Conservation (phyloP, 2,113 vertebrate species). For the Scophthalmus maximus region DNA sequence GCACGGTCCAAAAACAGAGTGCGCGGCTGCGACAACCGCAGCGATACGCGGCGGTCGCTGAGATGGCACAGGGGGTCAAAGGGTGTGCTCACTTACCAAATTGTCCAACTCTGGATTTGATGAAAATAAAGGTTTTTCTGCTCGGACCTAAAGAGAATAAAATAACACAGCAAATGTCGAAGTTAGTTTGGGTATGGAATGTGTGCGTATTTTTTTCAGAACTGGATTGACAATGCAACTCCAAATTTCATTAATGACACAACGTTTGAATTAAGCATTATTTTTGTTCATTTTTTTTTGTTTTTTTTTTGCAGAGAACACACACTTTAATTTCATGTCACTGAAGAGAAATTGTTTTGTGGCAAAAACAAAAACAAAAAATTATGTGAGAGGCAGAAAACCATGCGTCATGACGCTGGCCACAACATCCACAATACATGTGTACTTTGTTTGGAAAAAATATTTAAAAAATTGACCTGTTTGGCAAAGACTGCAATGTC, state of each 20-base stretch:
- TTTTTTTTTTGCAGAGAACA: constrained; percentile 20
- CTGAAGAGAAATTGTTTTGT: constrained; percentile 7
- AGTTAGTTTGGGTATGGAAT: constrained; percentile 60
- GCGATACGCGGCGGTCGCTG: constrained; percentile 1
- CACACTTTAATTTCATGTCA: not conserved
- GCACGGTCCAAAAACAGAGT: constrained; percentile 4
- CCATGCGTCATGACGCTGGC: constrained; percentile 32
- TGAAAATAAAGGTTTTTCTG: constrained; percentile 99
- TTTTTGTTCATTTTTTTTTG: no score
- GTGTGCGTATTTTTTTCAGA: not conserved
- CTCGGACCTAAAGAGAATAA: constrained; percentile 87
- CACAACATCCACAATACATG: constrained; percentile 2
- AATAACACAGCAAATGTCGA: constrained; percentile 59
- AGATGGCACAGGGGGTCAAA: constrained; percentile 37
- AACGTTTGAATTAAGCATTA: not conserved
- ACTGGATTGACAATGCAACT: not conserved
- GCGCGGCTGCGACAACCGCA: constrained; percentile 10
- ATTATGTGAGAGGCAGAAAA: not conserved
- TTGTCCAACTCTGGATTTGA: constrained; percentile 99
- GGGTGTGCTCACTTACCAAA: constrained; percentile 90
- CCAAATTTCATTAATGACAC: not conserved
- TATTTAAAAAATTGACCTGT: constrained; percentile 86
- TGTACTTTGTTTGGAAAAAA: not conserved
- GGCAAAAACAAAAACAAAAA: no score
- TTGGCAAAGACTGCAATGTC: constrained; percentile 99